phyloP scores from a whole-genome alignment of 2,113 vertebrate species.

The Salvelinus fontinalis region DNA sequence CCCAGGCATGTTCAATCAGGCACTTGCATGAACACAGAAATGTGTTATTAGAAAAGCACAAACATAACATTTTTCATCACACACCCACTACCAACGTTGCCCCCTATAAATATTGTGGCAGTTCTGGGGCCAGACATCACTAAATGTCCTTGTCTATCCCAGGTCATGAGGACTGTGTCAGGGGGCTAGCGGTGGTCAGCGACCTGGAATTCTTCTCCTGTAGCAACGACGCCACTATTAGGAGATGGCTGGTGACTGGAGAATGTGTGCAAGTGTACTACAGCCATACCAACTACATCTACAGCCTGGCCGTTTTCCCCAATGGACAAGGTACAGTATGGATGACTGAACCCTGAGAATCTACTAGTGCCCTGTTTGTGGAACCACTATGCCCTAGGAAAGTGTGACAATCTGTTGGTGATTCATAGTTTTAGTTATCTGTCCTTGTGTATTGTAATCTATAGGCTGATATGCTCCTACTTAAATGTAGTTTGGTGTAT shows the following conservation, averaged over 20 bases:
- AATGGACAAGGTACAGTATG: slow-evolving; percentile 81
- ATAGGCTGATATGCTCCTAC: too few species aligned
- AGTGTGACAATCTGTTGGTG: too few species aligned
- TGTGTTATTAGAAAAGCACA: too few species aligned
- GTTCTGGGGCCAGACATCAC: background rate
- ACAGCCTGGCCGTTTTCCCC: slow-evolving; percentile 90
- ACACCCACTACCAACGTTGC: background rate
- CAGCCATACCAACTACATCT: slow-evolving; percentile 97
- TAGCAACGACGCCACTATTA: slow-evolving; percentile 91
- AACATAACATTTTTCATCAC: too few species aligned
- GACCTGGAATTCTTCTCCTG: slow-evolving; percentile 94
- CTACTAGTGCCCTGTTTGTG: too few species aligned
- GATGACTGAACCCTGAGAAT: too few species aligned
- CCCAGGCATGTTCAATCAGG: too few species aligned
- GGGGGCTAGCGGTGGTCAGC: slow-evolving; percentile 90
- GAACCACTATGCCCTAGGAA: too few species aligned
- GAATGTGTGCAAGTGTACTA: slow-evolving; percentile 91
- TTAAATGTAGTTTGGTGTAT: too few species aligned
- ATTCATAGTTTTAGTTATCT: too few species aligned
- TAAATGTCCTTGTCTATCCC: slow-evolving; percentile 27
- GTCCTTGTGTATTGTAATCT: too few species aligned
- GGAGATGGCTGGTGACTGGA: slow-evolving; percentile 92
- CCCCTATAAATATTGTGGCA: background rate
- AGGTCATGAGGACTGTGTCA: slow-evolving; percentile 98
- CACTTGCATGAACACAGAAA: too few species aligned